These are phyloP conservation scores for Sipha maydis DNA, from an alignment of 2,888 invertebrate genomes.

Conservation along the genomic window DNA sequence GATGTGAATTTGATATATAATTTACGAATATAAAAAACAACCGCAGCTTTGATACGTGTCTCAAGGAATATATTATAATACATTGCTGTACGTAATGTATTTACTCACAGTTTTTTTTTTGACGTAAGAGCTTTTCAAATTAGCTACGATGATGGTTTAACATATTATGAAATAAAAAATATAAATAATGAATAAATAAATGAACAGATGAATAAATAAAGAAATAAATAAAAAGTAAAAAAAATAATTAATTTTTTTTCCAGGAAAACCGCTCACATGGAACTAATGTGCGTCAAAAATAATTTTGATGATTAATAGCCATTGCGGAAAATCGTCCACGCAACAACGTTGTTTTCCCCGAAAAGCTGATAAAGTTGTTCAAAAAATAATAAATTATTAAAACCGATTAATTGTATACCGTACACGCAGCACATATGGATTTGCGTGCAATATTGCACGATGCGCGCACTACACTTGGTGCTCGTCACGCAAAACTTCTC, in stretches of 20 bases:
- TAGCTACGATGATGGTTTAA: not conserved
- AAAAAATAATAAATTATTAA: constrained; percentile 34
- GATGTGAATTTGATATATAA: too few species aligned
- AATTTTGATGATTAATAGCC: constrained; percentile 6
- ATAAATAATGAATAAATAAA: not conserved
- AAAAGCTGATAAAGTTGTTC: not conserved
- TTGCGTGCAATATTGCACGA: too few species aligned
- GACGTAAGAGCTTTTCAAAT: too few species aligned
- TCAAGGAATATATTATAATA: too few species aligned
- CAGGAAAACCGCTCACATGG: not conserved
- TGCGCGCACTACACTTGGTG: too few species aligned
- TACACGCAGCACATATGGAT: not conserved
- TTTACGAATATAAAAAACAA: too few species aligned
- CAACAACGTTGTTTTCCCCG: not conserved
- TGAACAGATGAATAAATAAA: not conserved
- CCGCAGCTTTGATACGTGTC: not conserved
- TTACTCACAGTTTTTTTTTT: not conserved
- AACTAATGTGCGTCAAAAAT: not conserved
- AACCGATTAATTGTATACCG: constrained; percentile 9
- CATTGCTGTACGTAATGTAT: too few species aligned
- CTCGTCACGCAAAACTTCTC: not conserved
- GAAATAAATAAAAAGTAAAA: too few species aligned
- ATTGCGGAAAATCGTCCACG: not conserved
- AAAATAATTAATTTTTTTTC: not conserved
- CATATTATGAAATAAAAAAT: not conserved